Evolutionary conservation across 2,888 invertebrate genomes (phyloP), one percentile per base, ranked within the genome.

Genomic region (Chelonus formosanus): DNA sequence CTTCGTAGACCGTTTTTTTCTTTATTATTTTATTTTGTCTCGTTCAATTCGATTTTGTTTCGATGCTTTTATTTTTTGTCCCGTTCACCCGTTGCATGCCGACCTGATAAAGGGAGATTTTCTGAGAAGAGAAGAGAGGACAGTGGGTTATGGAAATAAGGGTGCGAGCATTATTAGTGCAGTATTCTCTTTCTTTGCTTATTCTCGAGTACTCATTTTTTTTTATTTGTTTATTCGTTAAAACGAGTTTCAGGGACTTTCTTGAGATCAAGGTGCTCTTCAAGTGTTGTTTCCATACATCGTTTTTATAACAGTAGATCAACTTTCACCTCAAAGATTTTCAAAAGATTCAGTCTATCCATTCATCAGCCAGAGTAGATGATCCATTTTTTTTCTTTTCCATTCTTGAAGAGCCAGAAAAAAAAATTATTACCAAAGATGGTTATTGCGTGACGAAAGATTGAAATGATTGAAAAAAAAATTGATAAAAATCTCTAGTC

Each of bases 111-210:
- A 67, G 65, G 65, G 48, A 54, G 64, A 67, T 59, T 69, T 77
- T 76, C 72, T 58, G 66, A 70, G 76, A 74, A 74, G 53, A 61
- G 44, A 54, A 32, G 56, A 63, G 55, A 72, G 73, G 70, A 71
- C 74, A 65, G 74, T 73, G 71, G 71, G 71, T 77, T 77, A 74
- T 78, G 75, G 74, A 76, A 77, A 78, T 76, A 71, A 73, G 73
- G 63, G 70, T 71, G 74, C 67, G 71, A 61, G 61, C 73, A 74
- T 75, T 75, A 72, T 76, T 76, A 73, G 70, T 63, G 54, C 52
- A 43, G 52, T 40, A 8, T 44, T 44, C 44, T 44, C 31, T 20
- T 47, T 67, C 63, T 52, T 65, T 45, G 34, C 8, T 31, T 32
- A 45, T 31, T 43, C 10, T 32, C 31, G 44, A 31, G 40, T 32